phyloP scores from a whole-genome alignment of 2,797 vertebrate genomes.

The Notolepis coatsorum region DNA sequence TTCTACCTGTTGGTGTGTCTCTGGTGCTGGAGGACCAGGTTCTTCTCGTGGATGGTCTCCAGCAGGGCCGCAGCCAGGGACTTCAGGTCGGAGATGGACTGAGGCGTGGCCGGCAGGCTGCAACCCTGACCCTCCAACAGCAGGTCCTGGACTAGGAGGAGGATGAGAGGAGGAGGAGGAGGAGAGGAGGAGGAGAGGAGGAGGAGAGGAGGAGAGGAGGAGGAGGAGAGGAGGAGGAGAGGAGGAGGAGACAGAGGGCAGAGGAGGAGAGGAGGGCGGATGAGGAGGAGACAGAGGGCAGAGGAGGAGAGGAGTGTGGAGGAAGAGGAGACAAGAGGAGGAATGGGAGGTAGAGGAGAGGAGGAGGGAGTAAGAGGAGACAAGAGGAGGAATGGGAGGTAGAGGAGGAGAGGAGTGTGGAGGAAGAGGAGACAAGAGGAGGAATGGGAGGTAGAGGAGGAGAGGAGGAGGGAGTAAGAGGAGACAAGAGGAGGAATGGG shows the following conservation, averaged over 20 bases:
- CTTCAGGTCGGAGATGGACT: constrained; percentile 96
- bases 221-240: not conserved
- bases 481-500: no score
- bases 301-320: constrained; percentile 21
- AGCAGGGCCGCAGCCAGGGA: constrained; percentile 95
- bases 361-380: no score
- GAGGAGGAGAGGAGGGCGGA: no score
- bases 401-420: no score
- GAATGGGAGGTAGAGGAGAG: constrained; percentile 51
- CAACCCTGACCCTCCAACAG: constrained; percentile 92
- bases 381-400: no score
- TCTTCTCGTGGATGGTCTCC: constrained; percentile 99
- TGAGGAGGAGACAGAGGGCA: constrained; percentile 15
- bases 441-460: no score
- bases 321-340: constrained; percentile 35
- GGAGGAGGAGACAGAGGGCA: not conserved
- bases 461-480: no score
- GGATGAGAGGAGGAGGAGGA: not conserved
- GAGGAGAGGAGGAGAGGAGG: not conserved
- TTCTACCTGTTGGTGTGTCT: constrained; percentile 96
- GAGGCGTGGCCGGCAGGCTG: constrained; percentile 94
- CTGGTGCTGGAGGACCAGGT: constrained; percentile 98
- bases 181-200: not conserved
- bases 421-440: no score
- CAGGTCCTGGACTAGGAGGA: constrained; percentile 79